A percentile compares a stretch with the other conserved stretches of the same genome.
Evolutionary conservation across 1,140 invertebrate species (phyloP).

Genomic region (Calliphora vicina): DNA sequence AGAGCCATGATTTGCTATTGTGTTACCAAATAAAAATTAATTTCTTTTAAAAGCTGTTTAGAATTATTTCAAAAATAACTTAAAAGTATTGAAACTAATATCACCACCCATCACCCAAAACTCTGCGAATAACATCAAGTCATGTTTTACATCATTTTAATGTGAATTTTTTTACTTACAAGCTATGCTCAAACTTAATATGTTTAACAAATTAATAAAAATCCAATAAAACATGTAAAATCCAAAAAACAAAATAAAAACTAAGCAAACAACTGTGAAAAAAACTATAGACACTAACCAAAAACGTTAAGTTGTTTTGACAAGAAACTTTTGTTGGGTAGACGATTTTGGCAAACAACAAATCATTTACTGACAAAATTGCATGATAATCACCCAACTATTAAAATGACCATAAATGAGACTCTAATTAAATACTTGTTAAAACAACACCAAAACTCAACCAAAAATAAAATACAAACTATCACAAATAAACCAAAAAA

Average conservation of each 20-base stretch:
- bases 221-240: slow-evolving; percentile 24
- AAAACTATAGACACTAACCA: background rate
- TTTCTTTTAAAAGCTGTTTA: too few relatives aligned
- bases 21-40: too few relatives aligned
- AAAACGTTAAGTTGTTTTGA: slow-evolving; percentile 22
- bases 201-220: slow-evolving; percentile 32
- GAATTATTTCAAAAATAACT: too few relatives aligned
- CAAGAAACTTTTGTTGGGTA: background rate
- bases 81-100: too few relatives aligned
- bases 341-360: slow-evolving; percentile 23
- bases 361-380: slow-evolving; percentile 35
- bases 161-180: background rate
- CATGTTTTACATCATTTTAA: background rate
- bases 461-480: background rate
- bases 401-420: slow-evolving; percentile 31
- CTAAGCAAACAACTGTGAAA: background rate
- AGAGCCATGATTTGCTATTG: too few relatives aligned
- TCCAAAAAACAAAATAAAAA: background rate
- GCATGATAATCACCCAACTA: slow-evolving; percentile 21
- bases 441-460: slow-evolving; percentile 27
- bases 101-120: too few relatives aligned
- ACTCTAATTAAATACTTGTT: slow-evolving; percentile 34
- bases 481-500: background rate
- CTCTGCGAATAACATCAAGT: background rate
- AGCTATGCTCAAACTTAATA: background rate